A percentile compares a stretch with the other conserved stretches of the same genome.
Conservation (phyloP, 2,888 invertebrate species). For the Nebria brevicollis region DNA sequence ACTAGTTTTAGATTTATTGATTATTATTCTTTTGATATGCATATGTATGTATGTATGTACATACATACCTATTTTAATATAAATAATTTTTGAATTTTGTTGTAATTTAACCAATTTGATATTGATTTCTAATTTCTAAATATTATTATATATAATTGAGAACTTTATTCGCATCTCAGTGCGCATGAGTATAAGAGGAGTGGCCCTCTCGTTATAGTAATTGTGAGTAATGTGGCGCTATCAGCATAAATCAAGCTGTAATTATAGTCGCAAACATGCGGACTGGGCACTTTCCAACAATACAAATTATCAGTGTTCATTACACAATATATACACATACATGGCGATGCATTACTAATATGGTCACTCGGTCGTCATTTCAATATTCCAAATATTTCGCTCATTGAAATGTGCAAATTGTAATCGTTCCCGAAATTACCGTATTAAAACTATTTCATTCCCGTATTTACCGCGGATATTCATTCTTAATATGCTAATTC, state of each 20-base stretch:
- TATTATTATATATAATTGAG: neutral
- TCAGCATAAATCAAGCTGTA: constrained; percentile 61
- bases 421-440: neutral
- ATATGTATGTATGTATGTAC: too few species aligned
- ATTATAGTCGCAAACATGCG: constrained; percentile 61
- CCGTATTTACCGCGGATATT: neutral
- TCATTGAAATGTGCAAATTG: neutral
- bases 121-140: neutral
- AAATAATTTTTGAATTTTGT: neutral
- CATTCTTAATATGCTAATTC: neutral
- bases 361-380: constrained; percentile 25
- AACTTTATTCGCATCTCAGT: neutral
- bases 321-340: constrained; percentile 52
- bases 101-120: neutral
- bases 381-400: constrained; percentile 4
- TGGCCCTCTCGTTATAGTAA: constrained; percentile 60
- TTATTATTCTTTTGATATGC: too few species aligned
- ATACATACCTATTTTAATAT: too few species aligned
- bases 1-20: too few species aligned
- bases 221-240: constrained; percentile 61
- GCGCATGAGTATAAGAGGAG: constrained; percentile 53
- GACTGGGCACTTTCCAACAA: constrained; percentile 55
- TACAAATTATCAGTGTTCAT: constrained; percentile 60
- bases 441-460: neutral
- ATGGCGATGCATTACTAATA: constrained; percentile 35